Conservation (phyloP, 2,797 vertebrate genomes). For the Orestias chungarensis region DNA sequence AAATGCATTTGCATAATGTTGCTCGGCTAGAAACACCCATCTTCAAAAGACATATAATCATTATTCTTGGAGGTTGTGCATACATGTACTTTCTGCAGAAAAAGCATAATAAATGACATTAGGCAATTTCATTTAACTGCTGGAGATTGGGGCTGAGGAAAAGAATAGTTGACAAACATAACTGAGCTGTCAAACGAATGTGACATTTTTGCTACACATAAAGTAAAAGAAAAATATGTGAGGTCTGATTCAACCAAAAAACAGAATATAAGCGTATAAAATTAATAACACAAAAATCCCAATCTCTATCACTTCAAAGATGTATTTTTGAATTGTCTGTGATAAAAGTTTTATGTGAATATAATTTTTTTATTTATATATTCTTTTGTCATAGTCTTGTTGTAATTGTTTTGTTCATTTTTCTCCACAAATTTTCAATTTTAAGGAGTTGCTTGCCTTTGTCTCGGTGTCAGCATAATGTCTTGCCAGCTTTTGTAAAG, state of each 20-base stretch:
- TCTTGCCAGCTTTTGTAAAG: not conserved
- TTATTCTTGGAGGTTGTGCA: conserved; percentile 1
- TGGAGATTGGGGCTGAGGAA: not conserved
- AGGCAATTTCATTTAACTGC: conserved; percentile 1
- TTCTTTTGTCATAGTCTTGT: not conserved
- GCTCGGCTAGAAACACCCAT: not conserved
- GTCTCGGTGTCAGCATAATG: not conserved
- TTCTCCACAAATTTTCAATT: not conserved
- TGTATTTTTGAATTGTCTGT: not conserved
- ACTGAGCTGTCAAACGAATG: not conserved
- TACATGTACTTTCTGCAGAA: not conserved
- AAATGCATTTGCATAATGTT: conserved; percentile 6
- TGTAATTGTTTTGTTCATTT: not conserved
- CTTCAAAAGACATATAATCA: conserved; percentile 3
- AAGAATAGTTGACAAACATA: not conserved
- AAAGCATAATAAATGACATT: not conserved
- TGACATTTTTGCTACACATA: not conserved
- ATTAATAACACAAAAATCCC: not conserved
- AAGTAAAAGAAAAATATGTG: not conserved
- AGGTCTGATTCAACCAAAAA: not conserved
- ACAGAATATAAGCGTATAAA: not conserved
- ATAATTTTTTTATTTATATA: too few species aligned
- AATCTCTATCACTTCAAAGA: not conserved
- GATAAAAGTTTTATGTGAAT: too few species aligned
- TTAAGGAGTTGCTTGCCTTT: not conserved